Conservation (phyloP, 2,888 invertebrate species). For the Hirtodrosophila confusa region DNA sequence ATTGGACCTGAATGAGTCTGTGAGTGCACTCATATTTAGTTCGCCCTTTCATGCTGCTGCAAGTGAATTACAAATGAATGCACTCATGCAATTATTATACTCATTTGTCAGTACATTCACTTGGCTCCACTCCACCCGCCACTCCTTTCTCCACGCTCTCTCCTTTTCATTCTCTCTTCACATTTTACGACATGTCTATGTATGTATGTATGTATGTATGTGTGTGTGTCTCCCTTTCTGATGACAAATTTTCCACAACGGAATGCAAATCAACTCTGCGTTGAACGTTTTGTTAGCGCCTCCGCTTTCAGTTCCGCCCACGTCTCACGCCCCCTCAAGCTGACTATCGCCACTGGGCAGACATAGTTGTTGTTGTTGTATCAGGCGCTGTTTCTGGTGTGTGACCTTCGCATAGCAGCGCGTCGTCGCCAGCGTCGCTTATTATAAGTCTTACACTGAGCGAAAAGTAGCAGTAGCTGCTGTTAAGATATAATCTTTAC, state of each 20-base stretch:
- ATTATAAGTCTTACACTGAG: slow-evolving; percentile 57
- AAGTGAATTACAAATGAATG: too few relatives aligned
- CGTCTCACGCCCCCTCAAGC: slow-evolving; percentile 21
- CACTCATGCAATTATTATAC: too few relatives aligned
- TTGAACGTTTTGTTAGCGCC: slow-evolving; percentile 34
- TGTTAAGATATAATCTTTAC: too few relatives aligned
- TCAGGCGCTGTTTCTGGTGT: slow-evolving; percentile 46
- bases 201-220: neutral
- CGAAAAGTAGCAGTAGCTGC: slow-evolving; percentile 13
- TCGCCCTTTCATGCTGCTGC: too few relatives aligned
- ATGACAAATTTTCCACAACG: slow-evolving; percentile 43
- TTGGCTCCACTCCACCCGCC: neutral
- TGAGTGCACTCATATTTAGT: too few relatives aligned
- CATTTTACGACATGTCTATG: too few relatives aligned
- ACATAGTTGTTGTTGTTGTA: slow-evolving; percentile 23
- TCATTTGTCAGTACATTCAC: slow-evolving; percentile 21
- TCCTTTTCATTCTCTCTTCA: too few relatives aligned
- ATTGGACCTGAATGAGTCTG: too few relatives aligned
- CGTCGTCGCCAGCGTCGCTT: slow-evolving; percentile 62
- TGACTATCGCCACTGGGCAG: slow-evolving; percentile 45
- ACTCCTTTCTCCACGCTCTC: slow-evolving; percentile 3
- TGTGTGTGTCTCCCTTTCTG: slow-evolving; percentile 2
- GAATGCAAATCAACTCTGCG: slow-evolving; percentile 41
- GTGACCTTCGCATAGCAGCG: slow-evolving; percentile 76
- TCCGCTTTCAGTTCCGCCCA: slow-evolving; percentile 47